A percentile compares a stretch with the other conserved stretches of the same genome.
Evolutionary conservation across 2,797 vertebrate genomes (phyloP).

Genomic region (Petrocephalus schoutedeni): DNA sequence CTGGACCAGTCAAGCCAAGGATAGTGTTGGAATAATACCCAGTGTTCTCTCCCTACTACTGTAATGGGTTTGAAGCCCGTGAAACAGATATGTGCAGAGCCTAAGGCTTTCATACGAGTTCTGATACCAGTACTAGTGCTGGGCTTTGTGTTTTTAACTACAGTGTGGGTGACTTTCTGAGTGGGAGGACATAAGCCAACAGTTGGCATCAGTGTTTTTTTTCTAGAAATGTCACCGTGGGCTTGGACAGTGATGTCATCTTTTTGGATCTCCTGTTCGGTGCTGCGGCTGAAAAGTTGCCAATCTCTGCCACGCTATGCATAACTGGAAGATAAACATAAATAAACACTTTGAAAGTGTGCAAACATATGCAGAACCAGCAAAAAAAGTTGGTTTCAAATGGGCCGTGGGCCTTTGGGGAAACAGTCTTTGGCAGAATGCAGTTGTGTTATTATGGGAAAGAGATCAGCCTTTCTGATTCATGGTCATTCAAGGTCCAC

Average conservation of each 20-base stretch:
- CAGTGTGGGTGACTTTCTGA: neutral
- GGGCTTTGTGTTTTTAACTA: neutral
- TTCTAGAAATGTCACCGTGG: conserved; percentile 11
- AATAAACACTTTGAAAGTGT: neutral
- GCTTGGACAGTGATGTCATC: conserved; percentile 7
- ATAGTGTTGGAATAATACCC: neutral
- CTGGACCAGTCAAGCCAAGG: neutral
- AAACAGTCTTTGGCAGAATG: neutral
- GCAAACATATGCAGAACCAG: conserved; percentile 4
- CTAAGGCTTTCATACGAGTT: neutral
- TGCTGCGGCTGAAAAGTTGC: neutral
- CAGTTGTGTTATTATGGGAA: neutral
- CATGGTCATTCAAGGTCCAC: neutral
- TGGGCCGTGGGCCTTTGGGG: neutral
- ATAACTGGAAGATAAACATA: conserved; percentile 7
- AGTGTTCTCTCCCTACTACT: neutral
- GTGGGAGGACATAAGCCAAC: conserved; percentile 15
- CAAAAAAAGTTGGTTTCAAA: conserved; percentile 11
- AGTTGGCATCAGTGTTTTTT: conserved; percentile 2
- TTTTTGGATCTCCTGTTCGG: conserved; percentile 11
- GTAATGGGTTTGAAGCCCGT: neutral
- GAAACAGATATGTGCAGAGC: neutral
- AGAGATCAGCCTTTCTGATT: neutral
- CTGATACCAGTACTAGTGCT: neutral
- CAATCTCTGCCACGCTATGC: neutral